A percentile compares a stretch with the other conserved stretches of the same genome.
These are phyloP conservation scores for Andrena hattorfiana DNA, from an alignment of 2,888 invertebrate genomes.

Conservation along the genomic window DNA sequence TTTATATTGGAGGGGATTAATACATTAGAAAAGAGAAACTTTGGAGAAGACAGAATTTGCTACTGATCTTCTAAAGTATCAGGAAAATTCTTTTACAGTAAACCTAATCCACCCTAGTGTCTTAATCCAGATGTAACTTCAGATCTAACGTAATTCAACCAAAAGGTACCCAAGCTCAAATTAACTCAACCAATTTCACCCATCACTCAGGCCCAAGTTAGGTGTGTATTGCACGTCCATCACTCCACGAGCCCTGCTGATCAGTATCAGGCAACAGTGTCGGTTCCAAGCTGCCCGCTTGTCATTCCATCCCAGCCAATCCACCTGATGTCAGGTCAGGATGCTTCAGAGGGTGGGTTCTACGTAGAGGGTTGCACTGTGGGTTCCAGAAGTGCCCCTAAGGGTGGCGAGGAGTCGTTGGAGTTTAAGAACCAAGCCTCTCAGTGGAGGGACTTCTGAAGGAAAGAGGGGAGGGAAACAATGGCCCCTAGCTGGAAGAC, in stretches of 20 bases:
- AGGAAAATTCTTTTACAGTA: too few relatives aligned
- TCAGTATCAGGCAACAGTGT: neutral
- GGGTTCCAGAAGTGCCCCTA: neutral
- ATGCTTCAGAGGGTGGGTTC: neutral
- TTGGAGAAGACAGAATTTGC: too few relatives aligned
- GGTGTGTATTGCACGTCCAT: too few relatives aligned
- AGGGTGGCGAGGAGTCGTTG: neutral
- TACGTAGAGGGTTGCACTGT: neutral
- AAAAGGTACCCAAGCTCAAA: too few relatives aligned
- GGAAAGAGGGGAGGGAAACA: neutral
- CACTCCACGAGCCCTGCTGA: neutral
- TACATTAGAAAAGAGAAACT: too few relatives aligned
- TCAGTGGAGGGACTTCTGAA: neutral
- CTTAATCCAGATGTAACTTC: too few relatives aligned
- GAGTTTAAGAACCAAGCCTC: conserved; percentile 2
- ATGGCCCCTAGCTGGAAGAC: neutral
- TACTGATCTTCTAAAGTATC: too few relatives aligned
- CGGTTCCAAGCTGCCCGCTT: neutral
- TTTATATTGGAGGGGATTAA: too few relatives aligned
- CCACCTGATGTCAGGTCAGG: neutral
- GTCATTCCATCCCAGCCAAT: neutral
- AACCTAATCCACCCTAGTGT: too few relatives aligned
- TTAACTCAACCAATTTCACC: too few relatives aligned
- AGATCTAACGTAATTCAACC: too few relatives aligned
- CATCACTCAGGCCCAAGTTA: too few relatives aligned